Evolutionary conservation across 2,113 vertebrate species (phyloP).

Genomic region (Sclerurus mexicanus): DNA sequence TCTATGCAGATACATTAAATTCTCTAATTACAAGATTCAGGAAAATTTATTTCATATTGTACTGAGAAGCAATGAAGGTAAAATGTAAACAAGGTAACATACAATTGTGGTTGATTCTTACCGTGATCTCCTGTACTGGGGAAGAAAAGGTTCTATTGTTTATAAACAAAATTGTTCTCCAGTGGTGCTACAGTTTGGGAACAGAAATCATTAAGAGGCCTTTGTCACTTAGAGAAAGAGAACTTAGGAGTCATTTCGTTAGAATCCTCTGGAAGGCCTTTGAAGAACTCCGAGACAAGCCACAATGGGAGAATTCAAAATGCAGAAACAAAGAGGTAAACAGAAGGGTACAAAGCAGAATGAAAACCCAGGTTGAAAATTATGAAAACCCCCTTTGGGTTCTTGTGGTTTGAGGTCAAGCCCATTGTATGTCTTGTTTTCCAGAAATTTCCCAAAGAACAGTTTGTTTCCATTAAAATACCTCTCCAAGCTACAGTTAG

Average conservation of each 20-base stretch:
- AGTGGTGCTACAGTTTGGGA: neutral
- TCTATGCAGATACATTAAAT: neutral
- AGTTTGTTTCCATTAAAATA: neutral
- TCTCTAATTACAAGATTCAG: neutral
- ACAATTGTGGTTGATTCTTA: neutral
- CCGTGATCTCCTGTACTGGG: fast-evolving
- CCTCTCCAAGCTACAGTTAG: neutral
- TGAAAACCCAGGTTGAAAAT: neutral
- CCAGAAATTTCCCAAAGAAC: neutral
- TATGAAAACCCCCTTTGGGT: fast-evolving
- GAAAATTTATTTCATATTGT: neutral
- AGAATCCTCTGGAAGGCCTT: neutral
- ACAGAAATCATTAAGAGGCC: neutral
- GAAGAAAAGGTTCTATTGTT: neutral
- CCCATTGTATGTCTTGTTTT: neutral
- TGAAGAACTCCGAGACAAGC: neutral
- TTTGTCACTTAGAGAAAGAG: neutral
- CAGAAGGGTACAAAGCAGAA: neutral
- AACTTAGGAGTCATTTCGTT: neutral
- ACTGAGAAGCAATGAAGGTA: neutral
- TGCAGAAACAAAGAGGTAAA: neutral
- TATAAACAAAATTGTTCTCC: neutral
- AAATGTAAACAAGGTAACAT: neutral
- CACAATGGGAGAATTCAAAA: neutral
- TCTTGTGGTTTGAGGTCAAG: neutral